Percentiles rank a stretch among this genome's conserved stretches.
Evolutionary conservation across 2,113 vertebrate species (phyloP).

Genomic region (Mus musculus): DNA sequence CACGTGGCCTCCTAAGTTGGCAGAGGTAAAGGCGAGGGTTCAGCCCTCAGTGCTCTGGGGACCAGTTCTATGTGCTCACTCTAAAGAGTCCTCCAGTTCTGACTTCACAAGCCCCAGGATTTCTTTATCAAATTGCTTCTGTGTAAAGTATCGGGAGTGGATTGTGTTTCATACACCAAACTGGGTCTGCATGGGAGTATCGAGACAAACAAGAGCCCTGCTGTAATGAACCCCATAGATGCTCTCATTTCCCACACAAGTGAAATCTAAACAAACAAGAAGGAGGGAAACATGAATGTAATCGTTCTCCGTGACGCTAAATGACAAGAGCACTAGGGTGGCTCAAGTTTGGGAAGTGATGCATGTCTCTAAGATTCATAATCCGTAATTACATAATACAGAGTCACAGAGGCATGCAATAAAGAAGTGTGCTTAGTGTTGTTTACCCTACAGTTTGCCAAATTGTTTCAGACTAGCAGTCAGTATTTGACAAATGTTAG

Average conservation of each 20-base stretch:
- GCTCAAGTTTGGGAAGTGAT: neutral
- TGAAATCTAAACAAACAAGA: conserved; percentile 30
- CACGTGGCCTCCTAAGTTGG: neutral
- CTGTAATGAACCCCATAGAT: neutral
- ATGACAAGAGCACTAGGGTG: neutral
- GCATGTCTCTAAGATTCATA: neutral
- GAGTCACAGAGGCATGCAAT: neutral
- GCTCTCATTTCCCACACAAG: conserved; percentile 24
- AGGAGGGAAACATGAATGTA: neutral
- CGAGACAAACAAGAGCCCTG: neutral
- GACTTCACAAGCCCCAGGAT: neutral
- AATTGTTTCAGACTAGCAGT: neutral
- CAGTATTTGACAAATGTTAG: conserved; percentile 48
- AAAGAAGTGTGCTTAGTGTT: neutral
- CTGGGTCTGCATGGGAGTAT: neutral
- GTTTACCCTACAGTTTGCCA: conserved; percentile 9
- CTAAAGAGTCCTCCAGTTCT: neutral
- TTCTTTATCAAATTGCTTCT: neutral
- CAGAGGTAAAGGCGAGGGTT: neutral
- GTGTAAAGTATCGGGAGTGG: neutral
- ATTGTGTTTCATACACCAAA: neutral
- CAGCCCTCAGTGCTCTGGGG: neutral
- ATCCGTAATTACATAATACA: neutral
- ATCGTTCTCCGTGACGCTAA: neutral
- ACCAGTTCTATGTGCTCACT: neutral